phyloP scores from a whole-genome alignment of 1,140 invertebrate genomes.

The Drosophila melanica region DNA sequence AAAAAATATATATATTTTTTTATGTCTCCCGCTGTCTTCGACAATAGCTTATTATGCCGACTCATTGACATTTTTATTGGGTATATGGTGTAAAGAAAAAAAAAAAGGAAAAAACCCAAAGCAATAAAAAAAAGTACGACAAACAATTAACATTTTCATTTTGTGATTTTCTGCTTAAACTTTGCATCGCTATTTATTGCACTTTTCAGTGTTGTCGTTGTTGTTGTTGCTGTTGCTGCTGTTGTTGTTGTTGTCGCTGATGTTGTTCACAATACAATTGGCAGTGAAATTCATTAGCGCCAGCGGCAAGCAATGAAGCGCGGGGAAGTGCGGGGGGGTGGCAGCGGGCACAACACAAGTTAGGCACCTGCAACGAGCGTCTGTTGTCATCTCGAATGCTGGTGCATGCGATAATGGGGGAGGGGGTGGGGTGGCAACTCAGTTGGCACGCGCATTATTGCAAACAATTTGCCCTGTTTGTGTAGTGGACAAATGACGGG shows the following conservation, averaged over 20 bases:
- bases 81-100: not conserved
- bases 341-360: not conserved
- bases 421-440: constrained; percentile 22
- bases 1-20: no score
- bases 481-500: constrained; percentile 71
- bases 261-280: constrained; percentile 57
- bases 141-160: constrained; percentile 81
- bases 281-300: constrained; percentile 65
- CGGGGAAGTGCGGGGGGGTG: not conserved
- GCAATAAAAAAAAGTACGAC: constrained; percentile 28
- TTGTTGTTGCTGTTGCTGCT: constrained; percentile 28
- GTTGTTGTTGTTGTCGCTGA: constrained; percentile 8
- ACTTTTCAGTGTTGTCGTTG: constrained; percentile 55
- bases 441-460: constrained; percentile 76
- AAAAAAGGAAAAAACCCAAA: not conserved
- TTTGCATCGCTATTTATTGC: constrained; percentile 71
- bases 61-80: not conserved
- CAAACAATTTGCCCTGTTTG: constrained; percentile 79
- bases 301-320: constrained; percentile 18
- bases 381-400: constrained; percentile 35
- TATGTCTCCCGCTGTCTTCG: no score
- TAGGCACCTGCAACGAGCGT: constrained; percentile 32
- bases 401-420: constrained; percentile 20
- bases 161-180: constrained; percentile 74
- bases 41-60: not conserved